Conservation (phyloP, 92 coral and sea anemone species). For the Galaxea fascicularis region DNA sequence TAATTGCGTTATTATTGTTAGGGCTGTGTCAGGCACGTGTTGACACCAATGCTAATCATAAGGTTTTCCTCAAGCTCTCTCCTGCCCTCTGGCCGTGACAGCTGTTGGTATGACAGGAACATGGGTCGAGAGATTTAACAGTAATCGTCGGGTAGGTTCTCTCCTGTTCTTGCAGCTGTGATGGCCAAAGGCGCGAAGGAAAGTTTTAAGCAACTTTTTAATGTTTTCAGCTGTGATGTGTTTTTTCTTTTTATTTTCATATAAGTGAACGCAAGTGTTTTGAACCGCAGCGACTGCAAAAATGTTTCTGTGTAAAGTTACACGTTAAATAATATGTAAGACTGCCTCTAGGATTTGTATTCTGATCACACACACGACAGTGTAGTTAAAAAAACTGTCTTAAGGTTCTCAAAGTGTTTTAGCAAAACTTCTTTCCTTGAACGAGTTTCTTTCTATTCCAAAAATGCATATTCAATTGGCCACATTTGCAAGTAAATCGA, state of each 20-base stretch:
- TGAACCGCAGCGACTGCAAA: not conserved
- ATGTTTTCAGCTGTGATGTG: slow-evolving; percentile 22
- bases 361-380: not conserved
- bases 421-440: not conserved
- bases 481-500: not conserved
- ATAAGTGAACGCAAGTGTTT: not conserved
- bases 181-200: not conserved
- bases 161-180: not conserved
- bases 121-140: not conserved
- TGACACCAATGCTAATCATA: not conserved
- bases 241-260: not conserved
- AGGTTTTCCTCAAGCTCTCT: slow-evolving; percentile 18
- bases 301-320: no score
- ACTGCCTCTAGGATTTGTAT: not conserved
- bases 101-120: not conserved
- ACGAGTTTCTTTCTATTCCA: not conserved
- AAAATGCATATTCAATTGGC: no score
- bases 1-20: slow-evolving; percentile 17
- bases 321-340: no score
- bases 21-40: slow-evolving; percentile 14
- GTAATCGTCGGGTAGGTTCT: not conserved
- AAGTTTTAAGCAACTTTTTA: not conserved
- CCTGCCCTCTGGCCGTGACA: not conserved
- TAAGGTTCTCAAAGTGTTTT: not conserved
- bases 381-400: not conserved